Base-by-base conservation (phyloP, 2,113 vertebrate species). In the Oplegnathus fasciatus region DNA sequence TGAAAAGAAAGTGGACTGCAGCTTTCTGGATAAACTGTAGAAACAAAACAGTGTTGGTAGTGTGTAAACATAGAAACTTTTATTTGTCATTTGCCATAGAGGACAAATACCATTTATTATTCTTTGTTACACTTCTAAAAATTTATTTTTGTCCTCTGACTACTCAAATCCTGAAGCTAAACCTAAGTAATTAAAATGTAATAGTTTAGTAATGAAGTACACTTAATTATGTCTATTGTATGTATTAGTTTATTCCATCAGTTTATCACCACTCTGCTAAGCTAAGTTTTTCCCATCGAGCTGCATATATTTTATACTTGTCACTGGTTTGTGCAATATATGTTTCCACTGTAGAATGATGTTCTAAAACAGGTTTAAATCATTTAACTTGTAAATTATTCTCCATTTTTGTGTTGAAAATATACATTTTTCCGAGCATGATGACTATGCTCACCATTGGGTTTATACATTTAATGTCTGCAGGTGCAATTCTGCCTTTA, bases 1-100 rank as follows among this genome's bases (percentile, higher is more conserved):
- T 28, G 10, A 70, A 77, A 24, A 72, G 42, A 72, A 78, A 57
- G 48, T 26, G 7, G 24, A 72, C 37, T 24, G 48, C 60, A 30
- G 46, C 55, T 58, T 20, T 46, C 10, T 52, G 72, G 22, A 62
- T 46, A 28, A 46, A 37, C 42, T 32, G 17, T 52, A 32, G 10
- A 26, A 18, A 42, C 20, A 65, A 71, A 58, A 37, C 18, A 15
- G 37, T 55, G 18, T 44, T 42, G 48, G n/a, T 22, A 44, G 13
- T 37, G 30, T 26, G 18, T 14, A 13, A 4, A 42, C 44, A 3
- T 42, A 17, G 28, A 57, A 79, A 37, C 28, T 34, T 60, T 22
- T 26, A 28, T 50, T 50, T 48, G 22, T 2, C 7, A 24, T 24
- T 6, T 37, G 55, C 15, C 57, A 24, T 20, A 3, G 4, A 61